Evolutionary conservation across 1,140 invertebrate species (phyloP).

Genomic region (Sarcophaga bullata): DNA sequence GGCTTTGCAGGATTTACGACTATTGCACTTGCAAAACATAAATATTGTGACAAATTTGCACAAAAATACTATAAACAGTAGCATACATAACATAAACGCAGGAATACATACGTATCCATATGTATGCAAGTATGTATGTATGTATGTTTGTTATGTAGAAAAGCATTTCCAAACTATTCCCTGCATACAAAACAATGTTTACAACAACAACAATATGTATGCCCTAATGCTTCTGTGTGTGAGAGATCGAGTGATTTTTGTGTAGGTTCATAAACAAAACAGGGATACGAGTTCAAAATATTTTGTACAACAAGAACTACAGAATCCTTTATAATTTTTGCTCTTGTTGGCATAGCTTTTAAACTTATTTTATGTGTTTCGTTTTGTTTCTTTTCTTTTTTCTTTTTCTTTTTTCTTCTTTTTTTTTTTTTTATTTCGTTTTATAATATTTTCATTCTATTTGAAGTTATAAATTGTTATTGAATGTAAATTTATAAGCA

Average conservation of each 20-base stretch:
- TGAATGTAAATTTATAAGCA: neutral
- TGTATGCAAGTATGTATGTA: neutral
- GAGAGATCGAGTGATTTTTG: neutral
- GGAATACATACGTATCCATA: neutral
- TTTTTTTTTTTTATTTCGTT: neutral
- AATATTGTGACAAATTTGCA: conserved; percentile 40
- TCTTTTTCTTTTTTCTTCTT: neutral
- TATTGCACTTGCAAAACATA: conserved; percentile 35
- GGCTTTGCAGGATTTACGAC: conserved; percentile 40
- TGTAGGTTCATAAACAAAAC: conserved; percentile 15
- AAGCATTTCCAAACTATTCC: neutral
- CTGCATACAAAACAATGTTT: neutral
- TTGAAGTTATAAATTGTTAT: neutral
- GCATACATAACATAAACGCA: neutral
- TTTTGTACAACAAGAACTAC: neutral
- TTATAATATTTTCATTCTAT: too few relatives aligned
- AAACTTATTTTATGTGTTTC: conserved; percentile 3
- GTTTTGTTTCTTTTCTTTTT: neutral
- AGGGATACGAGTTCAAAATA: neutral
- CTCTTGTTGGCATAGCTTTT: neutral
- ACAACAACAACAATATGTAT: neutral
- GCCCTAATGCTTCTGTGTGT: neutral
- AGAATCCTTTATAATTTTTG: too few relatives aligned
- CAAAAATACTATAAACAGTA: conserved; percentile 25
- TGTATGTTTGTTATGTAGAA: neutral